Evolutionary conservation across 1,140 invertebrate genomes (phyloP).

Genomic region (Kradibia gibbosae): DNA sequence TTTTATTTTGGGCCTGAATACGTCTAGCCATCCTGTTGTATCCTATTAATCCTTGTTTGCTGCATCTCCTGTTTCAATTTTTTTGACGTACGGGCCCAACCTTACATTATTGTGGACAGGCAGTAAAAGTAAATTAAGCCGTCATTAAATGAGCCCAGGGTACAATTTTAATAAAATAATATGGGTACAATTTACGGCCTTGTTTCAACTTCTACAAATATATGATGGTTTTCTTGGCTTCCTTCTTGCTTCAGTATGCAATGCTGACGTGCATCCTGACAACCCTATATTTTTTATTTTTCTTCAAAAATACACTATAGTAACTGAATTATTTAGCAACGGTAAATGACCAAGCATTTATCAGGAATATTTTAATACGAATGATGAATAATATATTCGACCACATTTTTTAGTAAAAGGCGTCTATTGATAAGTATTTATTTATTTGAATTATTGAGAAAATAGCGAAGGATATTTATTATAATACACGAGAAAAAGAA

Average conservation of each 20-base stretch:
- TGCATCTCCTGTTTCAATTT: background rate
- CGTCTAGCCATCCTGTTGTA: background rate
- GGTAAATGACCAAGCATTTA: background rate
- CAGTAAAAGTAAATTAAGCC: background rate
- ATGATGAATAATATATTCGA: too few species aligned
- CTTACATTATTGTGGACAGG: background rate
- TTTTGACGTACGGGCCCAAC: background rate
- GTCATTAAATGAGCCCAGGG: background rate
- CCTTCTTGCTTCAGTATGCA: background rate
- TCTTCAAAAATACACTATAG: background rate
- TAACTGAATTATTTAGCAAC: background rate
- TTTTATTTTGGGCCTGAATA: background rate
- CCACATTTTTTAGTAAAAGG: too few species aligned
- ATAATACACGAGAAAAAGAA: too few species aligned
- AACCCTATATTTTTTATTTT: too few species aligned
- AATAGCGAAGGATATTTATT: too few species aligned
- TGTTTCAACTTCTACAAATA: background rate
- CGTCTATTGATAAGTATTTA: too few species aligned
- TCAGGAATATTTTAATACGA: too few species aligned
- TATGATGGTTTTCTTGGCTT: background rate
- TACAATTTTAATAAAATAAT: conserved; percentile 1
- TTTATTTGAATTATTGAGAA: too few species aligned
- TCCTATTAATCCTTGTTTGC: background rate
- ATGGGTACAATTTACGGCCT: background rate
- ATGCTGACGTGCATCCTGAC: too few species aligned